A percentile compares a stretch with the other conserved stretches of the same genome.
Evolutionary conservation across 1,140 invertebrate species (phyloP).

Genomic region (Diachasmimorpha longicaudata): DNA sequence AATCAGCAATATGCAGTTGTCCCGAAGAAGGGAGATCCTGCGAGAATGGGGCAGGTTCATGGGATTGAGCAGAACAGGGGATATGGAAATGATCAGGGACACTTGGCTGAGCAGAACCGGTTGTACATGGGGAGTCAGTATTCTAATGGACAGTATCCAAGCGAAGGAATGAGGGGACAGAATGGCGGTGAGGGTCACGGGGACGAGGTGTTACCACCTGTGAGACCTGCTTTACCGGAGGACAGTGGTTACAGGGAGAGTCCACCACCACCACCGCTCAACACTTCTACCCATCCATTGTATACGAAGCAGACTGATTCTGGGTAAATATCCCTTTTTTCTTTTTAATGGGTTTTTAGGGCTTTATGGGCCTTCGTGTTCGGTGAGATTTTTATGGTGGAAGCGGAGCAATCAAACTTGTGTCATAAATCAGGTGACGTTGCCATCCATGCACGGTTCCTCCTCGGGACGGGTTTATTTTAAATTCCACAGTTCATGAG

Average conservation of each 20-base stretch:
- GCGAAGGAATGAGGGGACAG: constrained; percentile 39
- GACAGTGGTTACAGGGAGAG: constrained; percentile 59
- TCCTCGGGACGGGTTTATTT: too few species aligned
- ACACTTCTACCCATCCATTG: constrained; percentile 75
- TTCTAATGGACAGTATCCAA: constrained; percentile 40
- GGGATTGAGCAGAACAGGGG: constrained; percentile 17
- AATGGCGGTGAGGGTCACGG: constrained; percentile 33
- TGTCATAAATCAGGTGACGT: too few species aligned
- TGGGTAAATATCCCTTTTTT: constrained; percentile 37
- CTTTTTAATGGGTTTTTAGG: background rate
- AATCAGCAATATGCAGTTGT: constrained; percentile 44
- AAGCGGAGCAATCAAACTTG: too few species aligned
- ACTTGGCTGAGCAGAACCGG: constrained; percentile 45
- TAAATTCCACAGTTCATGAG: too few species aligned
- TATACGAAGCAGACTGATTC: constrained; percentile 63
- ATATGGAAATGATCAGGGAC: constrained; percentile 37
- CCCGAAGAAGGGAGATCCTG: constrained; percentile 38
- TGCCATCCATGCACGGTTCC: too few species aligned
- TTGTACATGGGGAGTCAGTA: constrained; percentile 42
- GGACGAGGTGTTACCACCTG: constrained; percentile 37
- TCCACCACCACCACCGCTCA: constrained; percentile 75
- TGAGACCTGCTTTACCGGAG: constrained; percentile 46
- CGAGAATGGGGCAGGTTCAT: constrained; percentile 15
- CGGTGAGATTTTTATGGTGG: background rate
- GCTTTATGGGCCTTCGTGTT: too few species aligned